Evolutionary conservation across 2,888 invertebrate genomes (phyloP).

Genomic region (Nomada hirtipes): DNA sequence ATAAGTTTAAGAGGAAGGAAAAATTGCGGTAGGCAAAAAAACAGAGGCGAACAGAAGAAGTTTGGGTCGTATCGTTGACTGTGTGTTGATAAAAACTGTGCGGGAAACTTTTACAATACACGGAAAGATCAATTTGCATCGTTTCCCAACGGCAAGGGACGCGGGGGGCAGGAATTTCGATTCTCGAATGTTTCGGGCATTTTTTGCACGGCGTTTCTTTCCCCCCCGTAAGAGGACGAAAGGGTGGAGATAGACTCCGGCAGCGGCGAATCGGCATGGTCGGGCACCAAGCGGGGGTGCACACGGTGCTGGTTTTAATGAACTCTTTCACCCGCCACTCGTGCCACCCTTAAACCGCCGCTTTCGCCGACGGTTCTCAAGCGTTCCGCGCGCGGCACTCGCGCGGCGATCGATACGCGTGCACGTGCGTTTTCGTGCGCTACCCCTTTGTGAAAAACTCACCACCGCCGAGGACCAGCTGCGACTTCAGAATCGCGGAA

Average conservation of each 20-base stretch:
- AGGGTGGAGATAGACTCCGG: conserved; percentile 50
- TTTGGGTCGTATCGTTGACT: no score
- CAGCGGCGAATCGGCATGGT: conserved; percentile 65
- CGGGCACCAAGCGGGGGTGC: conserved; percentile 71
- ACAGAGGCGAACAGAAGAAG: not conserved
- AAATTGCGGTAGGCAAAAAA: not conserved
- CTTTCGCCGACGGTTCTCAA: conserved; percentile 78
- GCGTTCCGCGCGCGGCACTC: conserved; percentile 26
- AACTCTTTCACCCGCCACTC: conserved; percentile 81
- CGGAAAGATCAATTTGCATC: no score
- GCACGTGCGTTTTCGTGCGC: conserved; percentile 41
- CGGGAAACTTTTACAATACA: no score
- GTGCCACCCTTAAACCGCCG: conserved; percentile 80
- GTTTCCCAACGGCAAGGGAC: not conserved
- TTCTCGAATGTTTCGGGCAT: conserved; percentile 63
- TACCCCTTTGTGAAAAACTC: not conserved
- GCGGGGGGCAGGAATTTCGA: conserved; percentile 37
- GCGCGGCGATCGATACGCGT: conserved; percentile 59
- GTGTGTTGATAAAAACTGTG: no score
- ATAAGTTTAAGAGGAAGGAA: not conserved
- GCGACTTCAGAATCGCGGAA: not conserved
- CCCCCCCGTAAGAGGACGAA: conserved; percentile 45
- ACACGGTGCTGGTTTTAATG: conserved; percentile 82
- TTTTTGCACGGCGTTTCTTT: conserved; percentile 55
- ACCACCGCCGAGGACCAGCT: not conserved